phyloP scores from a whole-genome alignment of 2,888 invertebrate species.

The Xestia xanthographa region DNA sequence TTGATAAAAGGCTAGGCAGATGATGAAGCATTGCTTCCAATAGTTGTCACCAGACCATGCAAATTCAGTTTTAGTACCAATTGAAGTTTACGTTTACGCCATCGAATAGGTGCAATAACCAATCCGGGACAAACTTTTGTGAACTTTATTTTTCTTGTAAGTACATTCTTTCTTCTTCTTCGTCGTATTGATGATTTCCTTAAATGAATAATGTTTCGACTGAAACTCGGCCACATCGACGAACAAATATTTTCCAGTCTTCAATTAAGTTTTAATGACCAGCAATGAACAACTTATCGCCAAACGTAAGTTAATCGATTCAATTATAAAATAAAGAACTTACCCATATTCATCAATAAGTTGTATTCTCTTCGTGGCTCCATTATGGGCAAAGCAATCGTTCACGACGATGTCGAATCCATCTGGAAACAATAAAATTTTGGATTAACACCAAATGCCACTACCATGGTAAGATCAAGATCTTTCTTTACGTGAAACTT shows the following conservation, averaged over 20 bases:
- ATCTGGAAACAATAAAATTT: conserved; percentile 89
- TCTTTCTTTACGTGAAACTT: not conserved
- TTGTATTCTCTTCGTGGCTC: conserved; percentile 97
- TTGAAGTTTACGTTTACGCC: too few relatives aligned
- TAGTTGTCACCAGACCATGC: too few relatives aligned
- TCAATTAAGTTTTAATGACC: not conserved
- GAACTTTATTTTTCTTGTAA: not conserved
- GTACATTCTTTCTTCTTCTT: not conserved
- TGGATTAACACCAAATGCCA: not conserved
- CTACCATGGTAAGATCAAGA: not conserved
- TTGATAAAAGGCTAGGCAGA: too few relatives aligned
- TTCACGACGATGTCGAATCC: conserved; percentile 98
- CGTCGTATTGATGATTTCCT: not conserved
- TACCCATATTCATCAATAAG: conserved; percentile 97
- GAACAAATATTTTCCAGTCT: not conserved
- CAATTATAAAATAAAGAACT: conserved; percentile 65
- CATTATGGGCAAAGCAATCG: conserved; percentile 98
- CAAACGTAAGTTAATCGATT: not conserved
- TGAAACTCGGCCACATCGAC: not conserved
- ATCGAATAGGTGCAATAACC: not conserved
- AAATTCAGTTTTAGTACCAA: too few relatives aligned
- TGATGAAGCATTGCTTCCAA: too few relatives aligned
- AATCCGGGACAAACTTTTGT: not conserved
- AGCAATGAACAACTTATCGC: not conserved
- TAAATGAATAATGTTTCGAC: not conserved